Evolutionary conservation across 2,113 vertebrate species (phyloP).

Genomic region (Nansenia antarctica): DNA sequence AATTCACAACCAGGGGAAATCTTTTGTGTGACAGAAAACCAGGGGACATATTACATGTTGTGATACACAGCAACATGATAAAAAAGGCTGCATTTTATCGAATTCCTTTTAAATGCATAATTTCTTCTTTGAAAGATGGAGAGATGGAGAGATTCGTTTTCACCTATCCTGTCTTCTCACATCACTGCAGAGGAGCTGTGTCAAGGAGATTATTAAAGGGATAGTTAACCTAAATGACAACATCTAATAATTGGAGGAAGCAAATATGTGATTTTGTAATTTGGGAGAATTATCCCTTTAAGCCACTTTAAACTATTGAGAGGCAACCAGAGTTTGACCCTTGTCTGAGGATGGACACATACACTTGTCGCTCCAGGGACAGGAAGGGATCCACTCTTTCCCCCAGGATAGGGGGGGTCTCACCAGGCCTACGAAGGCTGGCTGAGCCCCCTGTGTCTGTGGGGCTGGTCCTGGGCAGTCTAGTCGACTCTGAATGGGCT

Average conservation of each 20-base stretch:
- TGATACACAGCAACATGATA: no score
- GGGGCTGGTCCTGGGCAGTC: slow-evolving; percentile 79
- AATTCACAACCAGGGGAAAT: no score
- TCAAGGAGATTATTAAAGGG: background rate
- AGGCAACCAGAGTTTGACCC: background rate
- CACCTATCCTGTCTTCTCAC: no score
- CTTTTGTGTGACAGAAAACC: no score
- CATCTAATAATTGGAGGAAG: no score
- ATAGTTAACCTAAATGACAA: background rate
- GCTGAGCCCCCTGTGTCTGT: slow-evolving; percentile 77
- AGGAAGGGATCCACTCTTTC: slow-evolving; percentile 90
- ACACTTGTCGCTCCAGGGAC: slow-evolving; percentile 95
- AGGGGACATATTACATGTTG: no score
- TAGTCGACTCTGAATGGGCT: slow-evolving; percentile 80
- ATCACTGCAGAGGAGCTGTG: no score
- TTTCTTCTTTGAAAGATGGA: no score
- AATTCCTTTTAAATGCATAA: no score
- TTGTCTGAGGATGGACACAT: slow-evolving; percentile 60
- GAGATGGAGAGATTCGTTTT: no score
- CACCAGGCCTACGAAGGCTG: slow-evolving; percentile 85
- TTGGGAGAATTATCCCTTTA: background rate
- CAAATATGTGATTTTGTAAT: background rate
- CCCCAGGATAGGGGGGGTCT: slow-evolving; percentile 78
- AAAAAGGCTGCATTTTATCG: no score
- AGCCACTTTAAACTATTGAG: background rate